These are phyloP conservation scores for Chaitophorus viminalis DNA, from an alignment of 2,888 invertebrate genomes.

Conservation along the genomic window DNA sequence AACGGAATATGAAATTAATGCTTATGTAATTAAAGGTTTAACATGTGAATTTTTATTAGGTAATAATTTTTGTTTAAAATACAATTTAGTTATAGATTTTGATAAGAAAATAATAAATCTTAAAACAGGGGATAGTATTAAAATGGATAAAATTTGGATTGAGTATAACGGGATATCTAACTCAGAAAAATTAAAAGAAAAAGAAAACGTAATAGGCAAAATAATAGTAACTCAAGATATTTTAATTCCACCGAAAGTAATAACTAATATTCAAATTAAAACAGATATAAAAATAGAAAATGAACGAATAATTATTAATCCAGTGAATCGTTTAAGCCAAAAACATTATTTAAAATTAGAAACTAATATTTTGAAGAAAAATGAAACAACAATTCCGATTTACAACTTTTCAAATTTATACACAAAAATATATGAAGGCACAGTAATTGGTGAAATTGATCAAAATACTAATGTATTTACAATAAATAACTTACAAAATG, in stretches of 20 bases:
- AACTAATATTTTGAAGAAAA: background rate
- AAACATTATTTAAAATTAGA: background rate
- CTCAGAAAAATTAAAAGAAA: background rate
- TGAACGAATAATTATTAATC: background rate
- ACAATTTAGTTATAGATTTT: background rate
- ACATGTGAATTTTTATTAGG: background rate
- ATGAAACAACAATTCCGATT: background rate
- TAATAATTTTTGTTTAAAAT: conserved; percentile 16
- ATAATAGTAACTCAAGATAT: background rate
- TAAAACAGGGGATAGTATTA: no score
- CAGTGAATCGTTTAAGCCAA: background rate
- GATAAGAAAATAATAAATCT: background rate
- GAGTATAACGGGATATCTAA: background rate
- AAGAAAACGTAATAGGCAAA: background rate
- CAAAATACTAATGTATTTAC: background rate
- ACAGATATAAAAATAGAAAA: background rate
- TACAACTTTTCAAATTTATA: conserved; percentile 18
- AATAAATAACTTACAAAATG: background rate
- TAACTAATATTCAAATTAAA: conserved; percentile 1
- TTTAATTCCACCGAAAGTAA: conserved; percentile 1
- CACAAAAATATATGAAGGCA: background rate
- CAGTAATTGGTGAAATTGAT: background rate
- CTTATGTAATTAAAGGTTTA: background rate
- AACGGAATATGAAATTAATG: background rate
- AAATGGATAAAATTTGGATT: background rate